Evolutionary conservation across 2,113 vertebrate species (phyloP).

Genomic region (Protobothrops flavoviridis): DNA sequence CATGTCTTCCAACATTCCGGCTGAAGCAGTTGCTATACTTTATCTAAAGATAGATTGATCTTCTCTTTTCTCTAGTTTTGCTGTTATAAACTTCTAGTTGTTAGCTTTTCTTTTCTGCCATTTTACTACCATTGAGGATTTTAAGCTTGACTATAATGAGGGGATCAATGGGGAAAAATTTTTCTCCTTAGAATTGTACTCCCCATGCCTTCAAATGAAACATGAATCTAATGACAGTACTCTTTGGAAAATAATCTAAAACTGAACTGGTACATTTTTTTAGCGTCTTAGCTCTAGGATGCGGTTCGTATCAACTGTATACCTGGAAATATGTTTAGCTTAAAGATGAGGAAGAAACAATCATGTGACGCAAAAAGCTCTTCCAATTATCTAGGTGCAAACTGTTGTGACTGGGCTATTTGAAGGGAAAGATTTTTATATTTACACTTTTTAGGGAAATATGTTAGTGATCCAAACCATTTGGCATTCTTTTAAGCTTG

Average conservation of each 20-base stretch:
- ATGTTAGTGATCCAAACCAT: neutral
- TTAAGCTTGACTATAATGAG: neutral
- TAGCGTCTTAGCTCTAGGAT: no score
- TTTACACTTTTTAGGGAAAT: neutral
- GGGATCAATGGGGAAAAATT: no score
- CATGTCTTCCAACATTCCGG: neutral
- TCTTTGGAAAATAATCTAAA: neutral
- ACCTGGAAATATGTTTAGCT: neutral
- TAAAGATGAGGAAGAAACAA: neutral
- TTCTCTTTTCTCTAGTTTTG: neutral
- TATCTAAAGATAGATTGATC: neutral
- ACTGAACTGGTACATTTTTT: neutral
- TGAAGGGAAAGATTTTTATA: neutral
- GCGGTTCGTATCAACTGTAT: neutral
- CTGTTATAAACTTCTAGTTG: neutral
- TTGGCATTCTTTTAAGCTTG: rapidly evolving
- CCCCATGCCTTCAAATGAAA: neutral
- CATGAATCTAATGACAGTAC: neutral
- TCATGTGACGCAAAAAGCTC: no score
- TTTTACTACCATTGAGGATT: neutral
- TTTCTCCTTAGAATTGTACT: neutral
- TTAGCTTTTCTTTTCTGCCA: neutral
- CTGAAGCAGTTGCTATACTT: neutral
- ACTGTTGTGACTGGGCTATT: neutral
- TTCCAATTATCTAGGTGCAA: neutral